Percentiles rank a stretch among this genome's conserved stretches.
These are phyloP conservation scores for Pentalonia nigronervosa DNA, from an alignment of 1,140 invertebrate species.

Conservation along the genomic window DNA sequence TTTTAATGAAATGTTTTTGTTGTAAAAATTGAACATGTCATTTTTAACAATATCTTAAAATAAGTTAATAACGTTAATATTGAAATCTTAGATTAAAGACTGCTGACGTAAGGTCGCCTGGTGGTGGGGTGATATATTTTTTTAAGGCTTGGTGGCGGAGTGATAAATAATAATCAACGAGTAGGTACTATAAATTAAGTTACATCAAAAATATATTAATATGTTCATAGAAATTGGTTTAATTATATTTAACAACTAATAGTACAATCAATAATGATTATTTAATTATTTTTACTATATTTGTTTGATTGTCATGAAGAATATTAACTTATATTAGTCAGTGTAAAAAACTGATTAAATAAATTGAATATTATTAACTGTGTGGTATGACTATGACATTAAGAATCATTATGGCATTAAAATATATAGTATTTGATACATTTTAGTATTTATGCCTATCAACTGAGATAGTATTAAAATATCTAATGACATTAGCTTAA, in stretches of 20 bases:
- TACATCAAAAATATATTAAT: background rate
- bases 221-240: background rate
- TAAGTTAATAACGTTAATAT: too few species aligned
- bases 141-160: too few species aligned
- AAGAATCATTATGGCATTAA: background rate
- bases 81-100: too few species aligned
- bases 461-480: background rate
- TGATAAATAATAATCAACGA: too few species aligned
- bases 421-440: background rate
- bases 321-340: background rate
- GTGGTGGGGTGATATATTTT: too few species aligned
- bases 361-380: background rate
- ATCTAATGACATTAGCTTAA: background rate
- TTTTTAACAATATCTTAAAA: too few species aligned
- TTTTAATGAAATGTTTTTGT: too few species aligned
- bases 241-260: background rate
- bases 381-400: background rate
- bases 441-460: background rate
- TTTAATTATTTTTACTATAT: background rate
- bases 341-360: background rate
- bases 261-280: background rate
- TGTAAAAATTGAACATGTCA: too few species aligned
- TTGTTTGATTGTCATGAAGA: background rate
- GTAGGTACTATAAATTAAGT: background rate
- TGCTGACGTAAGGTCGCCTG: too few species aligned